These are phyloP conservation scores for Perizoma affinitatum DNA, from an alignment of 2,888 invertebrate genomes.

Conservation along the genomic window DNA sequence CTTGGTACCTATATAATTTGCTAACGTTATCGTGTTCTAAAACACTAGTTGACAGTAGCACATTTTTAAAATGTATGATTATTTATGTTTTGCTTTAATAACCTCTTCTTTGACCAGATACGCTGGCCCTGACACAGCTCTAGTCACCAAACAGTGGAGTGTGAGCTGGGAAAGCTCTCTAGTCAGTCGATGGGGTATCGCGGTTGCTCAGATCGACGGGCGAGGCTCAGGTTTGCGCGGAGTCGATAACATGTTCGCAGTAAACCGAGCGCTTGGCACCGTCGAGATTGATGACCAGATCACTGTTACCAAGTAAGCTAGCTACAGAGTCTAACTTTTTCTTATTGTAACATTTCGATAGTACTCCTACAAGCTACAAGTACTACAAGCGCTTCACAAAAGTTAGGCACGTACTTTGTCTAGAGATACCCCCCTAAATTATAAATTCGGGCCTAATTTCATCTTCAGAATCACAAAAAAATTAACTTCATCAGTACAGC, in stretches of 20 bases:
- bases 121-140: constrained; percentile 95
- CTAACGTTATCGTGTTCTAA: too few species aligned
- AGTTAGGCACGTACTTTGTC: too few species aligned
- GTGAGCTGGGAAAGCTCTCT: constrained; percentile 95
- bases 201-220: constrained; percentile 95
- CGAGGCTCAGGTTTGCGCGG: constrained; percentile 95
- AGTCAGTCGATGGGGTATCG: constrained; percentile 91
- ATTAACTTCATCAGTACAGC: too few species aligned
- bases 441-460: too few species aligned
- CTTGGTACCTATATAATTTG: too few species aligned
- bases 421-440: too few species aligned
- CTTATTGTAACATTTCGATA: neutral
- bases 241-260: constrained; percentile 90
- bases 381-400: too few species aligned
- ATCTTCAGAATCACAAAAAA: too few species aligned
- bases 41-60: too few species aligned
- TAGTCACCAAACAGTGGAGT: constrained; percentile 92
- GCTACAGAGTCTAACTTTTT: neutral
- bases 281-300: constrained; percentile 97
- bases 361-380: too few species aligned
- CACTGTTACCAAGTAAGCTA: constrained; percentile 88
- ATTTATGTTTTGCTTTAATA: neutral
- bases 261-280: constrained; percentile 93
- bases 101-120: constrained; percentile 84
- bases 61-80: too few species aligned